Evolutionary conservation across 1,140 invertebrate genomes (phyloP), one percentile per base, ranked within the genome.

Genomic region (Neuroterus valhalla): DNA sequence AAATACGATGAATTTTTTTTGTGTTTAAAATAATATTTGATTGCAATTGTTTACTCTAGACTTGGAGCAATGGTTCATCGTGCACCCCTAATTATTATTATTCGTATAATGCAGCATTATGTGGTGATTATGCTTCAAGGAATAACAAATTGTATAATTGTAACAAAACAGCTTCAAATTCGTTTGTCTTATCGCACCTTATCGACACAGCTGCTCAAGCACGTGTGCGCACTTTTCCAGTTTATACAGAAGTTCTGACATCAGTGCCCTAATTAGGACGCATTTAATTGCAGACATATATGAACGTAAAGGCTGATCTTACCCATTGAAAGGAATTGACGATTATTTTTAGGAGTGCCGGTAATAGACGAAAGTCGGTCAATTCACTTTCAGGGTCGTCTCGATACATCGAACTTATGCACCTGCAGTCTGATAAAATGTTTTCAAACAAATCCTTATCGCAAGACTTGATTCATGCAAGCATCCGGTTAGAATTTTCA

Each of bases 191-290:
- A 38, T 38, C 31, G 10, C 10, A 8, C 31, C 10, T 38, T 38
- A 38, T 8, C 31, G 31, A 38, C 8, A 38, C 31, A 38, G 31
- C 31, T 38, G 31, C 23, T 12, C 1, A 38, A 23, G 26, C 55
- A 38, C 55, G 55, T 38, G 55, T 62, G 48, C 48, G 55, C 26
- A 31, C n/a, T 31, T 62, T 62, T 55, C 15, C 14, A 3, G 12
- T 62, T 12, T 15, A 14, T 62, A 26, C 55, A 62, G 26, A 62
- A 62, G 31, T n/a, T n/a, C 31, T 38, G n/a, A 48, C 46, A 48
- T n/a, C n/a, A 62, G 76, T 45, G 75, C 79, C 75, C 80, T 70
- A 82, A 80, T 82, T 82, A 38, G 83, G 77, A 75, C 44, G n/a
- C 79, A 38, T 45, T 83, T 84, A 83, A 84, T 84, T 84, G 78